phyloP scores from a whole-genome alignment of 2,888 invertebrate genomes.

The Noctua janthe region DNA sequence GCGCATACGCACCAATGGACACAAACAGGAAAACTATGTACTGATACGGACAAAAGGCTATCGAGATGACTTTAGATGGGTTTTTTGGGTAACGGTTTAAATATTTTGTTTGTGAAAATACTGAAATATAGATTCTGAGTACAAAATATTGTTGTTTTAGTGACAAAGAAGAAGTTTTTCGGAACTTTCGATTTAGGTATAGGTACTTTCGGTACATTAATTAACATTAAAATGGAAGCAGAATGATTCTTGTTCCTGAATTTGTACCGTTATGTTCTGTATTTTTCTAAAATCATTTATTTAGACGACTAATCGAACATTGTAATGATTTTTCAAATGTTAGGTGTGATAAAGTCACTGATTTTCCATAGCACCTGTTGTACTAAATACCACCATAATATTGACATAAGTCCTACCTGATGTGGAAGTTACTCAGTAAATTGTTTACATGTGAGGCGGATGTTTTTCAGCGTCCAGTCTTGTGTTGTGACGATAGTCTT shows the following conservation, averaged over 20 bases:
- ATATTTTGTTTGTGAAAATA: constrained; percentile 10
- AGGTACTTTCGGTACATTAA: background rate
- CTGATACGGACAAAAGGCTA: constrained; percentile 28
- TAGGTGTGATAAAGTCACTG: background rate
- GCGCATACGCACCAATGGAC: constrained; percentile 48
- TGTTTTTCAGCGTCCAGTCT: constrained; percentile 22
- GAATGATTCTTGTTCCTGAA: background rate
- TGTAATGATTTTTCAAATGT: background rate
- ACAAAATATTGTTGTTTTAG: background rate
- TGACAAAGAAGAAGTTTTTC: background rate
- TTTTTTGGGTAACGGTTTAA: constrained; percentile 9
- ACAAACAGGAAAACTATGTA: constrained; percentile 59
- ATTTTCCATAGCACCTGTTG: background rate
- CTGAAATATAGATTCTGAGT: background rate
- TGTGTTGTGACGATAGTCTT: background rate
- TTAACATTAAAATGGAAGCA: background rate
- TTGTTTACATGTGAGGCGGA: constrained; percentile 21
- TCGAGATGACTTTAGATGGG: constrained; percentile 1
- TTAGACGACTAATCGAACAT: background rate
- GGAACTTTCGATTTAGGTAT: background rate
- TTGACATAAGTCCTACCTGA: background rate
- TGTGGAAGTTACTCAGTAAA: background rate
- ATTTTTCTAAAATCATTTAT: background rate
- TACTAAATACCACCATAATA: background rate
- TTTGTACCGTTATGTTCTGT: background rate